Conservation (phyloP, 2,888 invertebrate genomes). For the Synanthedon formicaeformis region DNA sequence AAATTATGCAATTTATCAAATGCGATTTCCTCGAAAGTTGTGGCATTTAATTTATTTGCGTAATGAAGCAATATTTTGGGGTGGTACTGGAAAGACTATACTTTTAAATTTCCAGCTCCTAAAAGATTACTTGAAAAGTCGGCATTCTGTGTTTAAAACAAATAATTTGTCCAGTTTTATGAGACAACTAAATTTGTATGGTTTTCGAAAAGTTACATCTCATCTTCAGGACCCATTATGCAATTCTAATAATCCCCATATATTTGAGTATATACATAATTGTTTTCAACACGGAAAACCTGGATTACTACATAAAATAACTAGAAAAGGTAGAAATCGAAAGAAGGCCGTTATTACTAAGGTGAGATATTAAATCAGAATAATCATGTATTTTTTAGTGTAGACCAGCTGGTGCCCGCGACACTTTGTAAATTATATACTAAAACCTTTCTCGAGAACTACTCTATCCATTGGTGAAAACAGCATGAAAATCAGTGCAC, state of each 20-base stretch:
- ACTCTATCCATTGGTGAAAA: too few relatives aligned
- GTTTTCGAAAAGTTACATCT: constrained; percentile 73
- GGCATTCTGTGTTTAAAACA: constrained; percentile 70
- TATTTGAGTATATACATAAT: constrained; percentile 73
- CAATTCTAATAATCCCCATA: constrained; percentile 68
- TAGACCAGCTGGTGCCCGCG: too few relatives aligned
- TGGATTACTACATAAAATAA: constrained; percentile 67
- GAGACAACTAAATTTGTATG: constrained; percentile 72
- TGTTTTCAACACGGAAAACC: constrained; percentile 66
- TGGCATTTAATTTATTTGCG: constrained; percentile 74
- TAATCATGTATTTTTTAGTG: too few relatives aligned
- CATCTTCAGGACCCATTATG: constrained; percentile 70
- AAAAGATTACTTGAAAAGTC: constrained; percentile 64
- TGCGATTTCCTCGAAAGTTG: constrained; percentile 75
- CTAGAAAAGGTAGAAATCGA: constrained; percentile 55
- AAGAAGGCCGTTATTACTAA: too few relatives aligned
- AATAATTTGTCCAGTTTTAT: constrained; percentile 73
- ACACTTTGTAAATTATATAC: too few relatives aligned
- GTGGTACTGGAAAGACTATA: constrained; percentile 69
- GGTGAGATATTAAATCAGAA: too few relatives aligned
- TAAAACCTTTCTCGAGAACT: too few relatives aligned
- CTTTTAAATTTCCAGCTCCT: constrained; percentile 71
- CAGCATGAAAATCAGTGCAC: too few relatives aligned
- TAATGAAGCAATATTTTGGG: constrained; percentile 73
- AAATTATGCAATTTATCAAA: constrained; percentile 25